These are phyloP conservation scores for Paraescarpia echinospica DNA, from an alignment of 1,140 invertebrate species.

Conservation along the genomic window DNA sequence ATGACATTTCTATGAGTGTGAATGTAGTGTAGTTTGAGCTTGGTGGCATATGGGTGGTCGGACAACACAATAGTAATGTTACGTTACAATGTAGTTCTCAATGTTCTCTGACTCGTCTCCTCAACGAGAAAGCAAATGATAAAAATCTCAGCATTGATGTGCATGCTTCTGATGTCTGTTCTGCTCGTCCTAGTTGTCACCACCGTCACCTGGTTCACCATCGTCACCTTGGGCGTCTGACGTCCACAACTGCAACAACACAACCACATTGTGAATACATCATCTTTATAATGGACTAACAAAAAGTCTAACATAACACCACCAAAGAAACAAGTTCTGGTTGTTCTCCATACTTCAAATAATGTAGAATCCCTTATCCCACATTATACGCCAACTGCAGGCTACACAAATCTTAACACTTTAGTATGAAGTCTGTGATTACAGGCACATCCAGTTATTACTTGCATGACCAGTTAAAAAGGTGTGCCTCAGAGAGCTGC, in stretches of 20 bases:
- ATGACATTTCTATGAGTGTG: not conserved
- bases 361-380: not conserved
- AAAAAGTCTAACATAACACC: not conserved
- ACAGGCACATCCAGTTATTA: not conserved
- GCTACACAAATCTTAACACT: not conserved
- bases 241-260: slow-evolving; percentile 28
- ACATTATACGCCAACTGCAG: not conserved
- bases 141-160: slow-evolving; percentile 6
- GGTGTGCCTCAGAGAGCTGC: not conserved
- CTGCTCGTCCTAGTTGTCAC: slow-evolving; percentile 15
- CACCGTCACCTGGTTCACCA: slow-evolving; percentile 20
- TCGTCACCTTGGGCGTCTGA: slow-evolving; percentile 28
- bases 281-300: not conserved
- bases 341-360: not conserved
- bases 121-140: slow-evolving; percentile 5
- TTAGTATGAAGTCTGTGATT: not conserved
- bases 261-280: not conserved
- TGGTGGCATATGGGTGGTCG: not conserved
- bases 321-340: not conserved
- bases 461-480: not conserved
- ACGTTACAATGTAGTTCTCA: slow-evolving; percentile 1
- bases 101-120: not conserved
- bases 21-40: slow-evolving; percentile 1
- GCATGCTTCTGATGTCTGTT: not conserved
- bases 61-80: not conserved